Percentiles rank a stretch among this genome's conserved stretches.
phyloP scores from a whole-genome alignment of 2,113 vertebrate genomes.

The Ophthalmotilapia sp. region DNA sequence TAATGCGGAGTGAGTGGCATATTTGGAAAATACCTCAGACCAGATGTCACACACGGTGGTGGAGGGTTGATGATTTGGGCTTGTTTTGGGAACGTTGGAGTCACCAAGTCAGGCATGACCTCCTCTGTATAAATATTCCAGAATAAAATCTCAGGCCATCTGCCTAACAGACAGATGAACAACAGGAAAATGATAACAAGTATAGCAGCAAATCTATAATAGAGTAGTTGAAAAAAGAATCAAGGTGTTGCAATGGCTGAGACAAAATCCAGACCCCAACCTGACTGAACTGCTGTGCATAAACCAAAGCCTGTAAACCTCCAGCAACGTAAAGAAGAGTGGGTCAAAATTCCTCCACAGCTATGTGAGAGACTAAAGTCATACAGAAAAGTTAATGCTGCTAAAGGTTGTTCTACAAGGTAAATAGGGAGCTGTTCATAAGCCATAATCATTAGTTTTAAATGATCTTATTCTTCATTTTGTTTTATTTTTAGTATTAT shows the following conservation, averaged over 20 bases:
- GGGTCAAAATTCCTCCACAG: not conserved
- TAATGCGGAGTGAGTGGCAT: accelerated
- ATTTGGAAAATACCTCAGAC: not conserved
- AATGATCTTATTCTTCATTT: not conserved
- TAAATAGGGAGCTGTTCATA: not conserved
- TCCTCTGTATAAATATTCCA: not conserved
- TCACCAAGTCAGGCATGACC: not conserved
- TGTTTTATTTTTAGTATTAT: not conserved
- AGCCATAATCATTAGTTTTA: not conserved
- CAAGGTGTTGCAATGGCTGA: not conserved
- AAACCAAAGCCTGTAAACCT: not conserved
- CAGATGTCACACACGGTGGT: not conserved
- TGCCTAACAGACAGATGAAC: not conserved
- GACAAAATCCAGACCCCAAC: not conserved
- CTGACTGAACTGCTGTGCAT: not conserved
- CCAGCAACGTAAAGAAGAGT: not conserved
- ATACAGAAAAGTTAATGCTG: not conserved
- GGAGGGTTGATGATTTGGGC: not conserved
- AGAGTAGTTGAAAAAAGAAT: not conserved
- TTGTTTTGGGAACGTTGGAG: not conserved
- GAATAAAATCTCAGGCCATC: not conserved
- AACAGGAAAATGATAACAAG: not conserved
- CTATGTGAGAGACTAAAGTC: not conserved
- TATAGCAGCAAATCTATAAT: not conserved
- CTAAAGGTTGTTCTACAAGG: not conserved